Evolutionary conservation across 2,797 vertebrate genomes (phyloP), one percentile per base, ranked within the genome.

Genomic region (Botia almorhae): DNA sequence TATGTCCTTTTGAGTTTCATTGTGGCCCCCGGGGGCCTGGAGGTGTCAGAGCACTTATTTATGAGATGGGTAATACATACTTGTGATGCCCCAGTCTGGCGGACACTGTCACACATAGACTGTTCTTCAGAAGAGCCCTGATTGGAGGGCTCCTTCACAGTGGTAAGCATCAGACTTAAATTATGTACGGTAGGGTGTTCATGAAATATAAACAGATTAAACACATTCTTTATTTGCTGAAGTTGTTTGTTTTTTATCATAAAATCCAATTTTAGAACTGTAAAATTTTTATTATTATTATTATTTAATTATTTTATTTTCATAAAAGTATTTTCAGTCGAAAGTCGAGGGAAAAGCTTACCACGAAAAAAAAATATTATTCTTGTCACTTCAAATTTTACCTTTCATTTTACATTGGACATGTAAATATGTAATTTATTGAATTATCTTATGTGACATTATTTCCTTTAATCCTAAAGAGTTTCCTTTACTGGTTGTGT

Each of bases 1-100:
- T 65, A 90, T 94, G 91, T 96, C 94, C 0, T 95, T 96, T 90
- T 96, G 94, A 93, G 10, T 21, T 36, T 56, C 11, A 53, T 8
- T 3, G 13, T 48, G 23, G 43, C 43, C 43, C 43, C 10, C 1
- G 10, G 10, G 43, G 43, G 48, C 70, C 10, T 10, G 1, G 10
- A 46, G 53, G 16, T 7, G 43, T 69, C 72, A 46, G 14, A 65
- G 68, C 82, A 72, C 60, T 71, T 78, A 39, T 64, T 75, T 46
- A 33, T 64, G 21, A 64, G 58, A 58, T 8, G 68, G 67, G 26
- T 51, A 72, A 26, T 4, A 10, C 50, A 74, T 48, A 29, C 43
- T 33, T 29, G 12, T 13, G 17, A 50, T 8, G 55, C 55, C 39
- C 10, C 21, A 7, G 39, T 58, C 23, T 21, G 19, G 39, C 2